A percentile compares a stretch with the other conserved stretches of the same genome.
phyloP scores from a whole-genome alignment of 2,113 vertebrate species.

The Himantopus leucocephalus region DNA sequence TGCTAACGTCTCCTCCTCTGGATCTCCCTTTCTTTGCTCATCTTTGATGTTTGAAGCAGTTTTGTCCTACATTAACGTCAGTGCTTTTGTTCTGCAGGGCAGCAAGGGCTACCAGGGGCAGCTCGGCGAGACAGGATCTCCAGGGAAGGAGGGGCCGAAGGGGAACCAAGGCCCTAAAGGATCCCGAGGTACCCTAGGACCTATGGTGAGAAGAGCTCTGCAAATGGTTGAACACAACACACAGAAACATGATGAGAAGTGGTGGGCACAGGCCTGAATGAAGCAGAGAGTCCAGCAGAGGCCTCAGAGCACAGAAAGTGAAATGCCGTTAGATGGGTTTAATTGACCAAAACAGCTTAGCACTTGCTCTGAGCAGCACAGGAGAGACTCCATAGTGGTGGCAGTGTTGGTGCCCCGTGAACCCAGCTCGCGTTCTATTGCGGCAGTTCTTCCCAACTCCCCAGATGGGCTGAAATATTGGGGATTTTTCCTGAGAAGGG shows the following conservation, averaged over 20 bases:
- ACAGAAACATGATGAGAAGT: neutral
- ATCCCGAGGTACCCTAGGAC: conserved; percentile 93
- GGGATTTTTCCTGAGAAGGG: neutral
- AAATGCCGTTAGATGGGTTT: neutral
- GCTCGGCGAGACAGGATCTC: conserved; percentile 88
- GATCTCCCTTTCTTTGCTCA: neutral
- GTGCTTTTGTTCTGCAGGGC: conserved; percentile 77
- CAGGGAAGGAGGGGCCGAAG: conserved; percentile 84
- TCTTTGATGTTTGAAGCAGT: neutral
- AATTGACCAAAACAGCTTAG: neutral
- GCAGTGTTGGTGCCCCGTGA: neutral
- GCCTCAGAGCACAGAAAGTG: neutral
- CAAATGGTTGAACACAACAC: neutral
- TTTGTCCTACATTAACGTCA: neutral
- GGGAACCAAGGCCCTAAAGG: conserved; percentile 93
- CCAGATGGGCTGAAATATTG: neutral
- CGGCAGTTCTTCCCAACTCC: neutral
- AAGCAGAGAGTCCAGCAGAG: neutral
- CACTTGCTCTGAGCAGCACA: neutral
- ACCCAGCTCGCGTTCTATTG: neutral
- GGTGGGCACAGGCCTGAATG: neutral
- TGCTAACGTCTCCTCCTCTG: neutral
- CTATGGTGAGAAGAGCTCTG: conserved; percentile 83
- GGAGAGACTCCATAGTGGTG: neutral
- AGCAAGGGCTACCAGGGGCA: conserved; percentile 91